Evolutionary conservation across 2,113 vertebrate genomes (phyloP), one percentile per base, ranked within the genome.

Genomic region (Rhadina sibilatrix): DNA sequence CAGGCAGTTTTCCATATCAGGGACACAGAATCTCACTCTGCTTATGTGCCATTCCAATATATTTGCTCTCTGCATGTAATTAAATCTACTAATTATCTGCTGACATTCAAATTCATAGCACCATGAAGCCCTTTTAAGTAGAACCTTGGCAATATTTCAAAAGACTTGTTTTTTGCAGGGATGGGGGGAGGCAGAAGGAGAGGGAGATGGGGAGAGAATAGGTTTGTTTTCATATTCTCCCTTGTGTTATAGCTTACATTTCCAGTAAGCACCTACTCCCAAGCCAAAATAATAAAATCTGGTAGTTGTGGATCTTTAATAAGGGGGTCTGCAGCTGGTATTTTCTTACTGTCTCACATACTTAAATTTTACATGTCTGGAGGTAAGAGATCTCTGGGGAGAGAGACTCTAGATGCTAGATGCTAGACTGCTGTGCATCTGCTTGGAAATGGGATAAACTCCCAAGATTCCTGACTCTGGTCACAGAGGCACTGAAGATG

Each of bases 81-180:
- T 89, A 91, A 79, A 83, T 47, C 47, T 42, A 70, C 37, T 66
- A 49, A 76, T 83, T 93, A 57, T 75, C 37, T 83, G 66, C n/a
- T 86, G 83, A 63, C 61, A 35, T 74, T 78, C 60, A 85, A 69
- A 90, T 86, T 88, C 83, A 88, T 54, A 57, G 37, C 22, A 82
- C 46, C 6, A 8, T 50, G 37, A 37, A 85, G 66, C 35, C 18
- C 27, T 80, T 87, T 83, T 57, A 47, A 76, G 57, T 33, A 83
- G 46, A 57, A 71, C 46, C 15, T 46, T 50, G 66, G 31, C 47
- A 80, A 35, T 75, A 66, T 77, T 93, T 82, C 53, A 42, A 70
- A 61, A 75, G 11, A 27, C 9, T 30, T 60, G n/a, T 15, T 44
- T 30, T 14, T 38, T 35, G 4, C 40, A 40, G 4, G 22, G 7